Conservation (phyloP, 2,888 invertebrate genomes). For the Drosophila algonquin region DNA sequence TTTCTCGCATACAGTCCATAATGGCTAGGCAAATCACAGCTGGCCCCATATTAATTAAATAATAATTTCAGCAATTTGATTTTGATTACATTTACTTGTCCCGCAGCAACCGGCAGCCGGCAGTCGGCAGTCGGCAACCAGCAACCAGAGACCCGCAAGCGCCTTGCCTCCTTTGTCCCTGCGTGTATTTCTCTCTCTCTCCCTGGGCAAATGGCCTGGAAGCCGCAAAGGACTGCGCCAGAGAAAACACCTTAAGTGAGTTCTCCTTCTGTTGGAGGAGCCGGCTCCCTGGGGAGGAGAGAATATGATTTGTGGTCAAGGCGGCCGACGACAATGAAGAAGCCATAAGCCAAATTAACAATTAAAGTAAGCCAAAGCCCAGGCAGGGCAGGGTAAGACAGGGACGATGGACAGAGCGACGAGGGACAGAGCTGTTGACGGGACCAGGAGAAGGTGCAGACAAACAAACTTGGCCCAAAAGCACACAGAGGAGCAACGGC, state of each 20-base stretch:
- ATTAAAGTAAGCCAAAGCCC: slow-evolving; percentile 57
- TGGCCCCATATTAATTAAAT: slow-evolving; percentile 61
- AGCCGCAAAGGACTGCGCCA: slow-evolving; percentile 62
- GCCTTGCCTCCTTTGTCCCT: too few relatives aligned
- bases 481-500: neutral
- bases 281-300: slow-evolving; percentile 16
- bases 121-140: too few relatives aligned
- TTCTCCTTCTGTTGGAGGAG: slow-evolving; percentile 9
- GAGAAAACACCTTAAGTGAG: slow-evolving; percentile 39
- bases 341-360: slow-evolving; percentile 73
- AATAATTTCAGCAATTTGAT: slow-evolving; percentile 62
- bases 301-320: slow-evolving; percentile 59
- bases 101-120: neutral
- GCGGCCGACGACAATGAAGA: slow-evolving; percentile 34
- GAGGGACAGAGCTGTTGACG: neutral
- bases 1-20: slow-evolving; percentile 6
- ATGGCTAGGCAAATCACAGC: slow-evolving; percentile 17
- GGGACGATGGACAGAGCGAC: neutral
- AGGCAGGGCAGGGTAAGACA: neutral
- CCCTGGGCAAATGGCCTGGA: neutral
- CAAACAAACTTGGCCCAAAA: slow-evolving; percentile 28
- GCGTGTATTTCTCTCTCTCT: neutral
- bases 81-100: slow-evolving; percentile 51
- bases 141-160: neutral
- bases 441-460: slow-evolving; percentile 8